Evolutionary conservation across 2,113 vertebrate species (phyloP).

Genomic region (Crotophaga sulcirostris): DNA sequence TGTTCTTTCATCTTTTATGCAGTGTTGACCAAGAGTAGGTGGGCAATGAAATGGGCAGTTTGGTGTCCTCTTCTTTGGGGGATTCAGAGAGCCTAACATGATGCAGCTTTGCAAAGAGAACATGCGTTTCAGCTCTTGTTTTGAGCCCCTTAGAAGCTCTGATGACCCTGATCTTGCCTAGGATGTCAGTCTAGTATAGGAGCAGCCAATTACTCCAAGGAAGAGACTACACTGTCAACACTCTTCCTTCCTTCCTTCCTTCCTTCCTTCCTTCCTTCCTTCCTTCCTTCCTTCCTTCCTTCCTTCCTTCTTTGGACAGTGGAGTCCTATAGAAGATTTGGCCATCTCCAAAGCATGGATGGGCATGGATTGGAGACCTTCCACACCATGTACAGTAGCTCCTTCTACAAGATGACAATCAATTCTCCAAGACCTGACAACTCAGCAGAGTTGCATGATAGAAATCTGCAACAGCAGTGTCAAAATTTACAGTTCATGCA

Average conservation of each 20-base stretch:
- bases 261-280: background rate
- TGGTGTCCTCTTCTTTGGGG: background rate
- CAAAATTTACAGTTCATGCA: background rate
- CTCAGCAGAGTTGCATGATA: accelerated
- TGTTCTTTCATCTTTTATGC: background rate
- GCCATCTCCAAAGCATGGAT: background rate
- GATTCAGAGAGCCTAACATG: background rate
- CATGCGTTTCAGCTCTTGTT: accelerated
- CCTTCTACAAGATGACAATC: background rate
- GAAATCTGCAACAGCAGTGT: background rate
- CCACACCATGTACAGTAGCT: background rate
- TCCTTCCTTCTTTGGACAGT: background rate
- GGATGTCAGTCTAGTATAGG: background rate
- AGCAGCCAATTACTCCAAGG: background rate
- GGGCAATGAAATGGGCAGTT: background rate
- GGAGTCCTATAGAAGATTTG: background rate
- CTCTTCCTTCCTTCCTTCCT: too few species aligned
- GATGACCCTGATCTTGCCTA: background rate
- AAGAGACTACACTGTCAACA: background rate
- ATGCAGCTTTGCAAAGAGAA: background rate
- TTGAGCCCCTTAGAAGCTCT: background rate
- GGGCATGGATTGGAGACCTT: background rate
- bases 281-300: background rate
- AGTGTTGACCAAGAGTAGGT: background rate
- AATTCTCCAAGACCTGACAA: background rate